Evolutionary conservation across 2,797 vertebrate genomes (phyloP).

Genomic region (Microctenopoma lineatum): DNA sequence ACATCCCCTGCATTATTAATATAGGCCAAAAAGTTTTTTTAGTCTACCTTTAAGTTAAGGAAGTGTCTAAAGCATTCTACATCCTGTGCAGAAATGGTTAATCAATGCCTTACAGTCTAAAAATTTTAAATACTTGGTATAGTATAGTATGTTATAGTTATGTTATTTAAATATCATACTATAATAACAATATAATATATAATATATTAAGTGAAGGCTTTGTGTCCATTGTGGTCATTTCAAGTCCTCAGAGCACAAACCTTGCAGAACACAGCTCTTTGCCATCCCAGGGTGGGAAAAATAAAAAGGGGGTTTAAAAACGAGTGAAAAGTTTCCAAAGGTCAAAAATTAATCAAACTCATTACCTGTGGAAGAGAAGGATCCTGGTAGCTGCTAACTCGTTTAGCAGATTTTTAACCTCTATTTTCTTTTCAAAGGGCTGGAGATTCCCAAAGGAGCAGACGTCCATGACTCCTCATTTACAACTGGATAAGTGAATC

Average conservation of each 20-base stretch:
- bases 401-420: constrained; percentile 76
- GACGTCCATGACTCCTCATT: constrained; percentile 62
- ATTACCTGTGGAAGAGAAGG: constrained; percentile 76
- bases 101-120: not conserved
- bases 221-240: constrained; percentile 26
- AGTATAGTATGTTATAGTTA: too few species aligned
- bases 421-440: constrained; percentile 72
- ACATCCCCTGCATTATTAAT: constrained; percentile 70
- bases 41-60: constrained; percentile 43
- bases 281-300: constrained; percentile 55
- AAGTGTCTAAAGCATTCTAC: constrained; percentile 16
- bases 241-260: constrained; percentile 38
- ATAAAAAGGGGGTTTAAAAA: constrained; percentile 56
- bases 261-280: constrained; percentile 47
- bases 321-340: constrained; percentile 82
- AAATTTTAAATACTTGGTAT: not conserved
- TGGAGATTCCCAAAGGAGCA: constrained; percentile 67
- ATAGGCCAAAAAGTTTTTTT: constrained; percentile 69
- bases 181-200: not conserved
- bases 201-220: not conserved
- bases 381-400: constrained; percentile 68
- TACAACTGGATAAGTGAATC: constrained; percentile 61
- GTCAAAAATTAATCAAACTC: constrained; percentile 85
- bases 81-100: not conserved
- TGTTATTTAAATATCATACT: too few species aligned